These are phyloP conservation scores for Platyrinchus mystaceus DNA, from an alignment of 2,797 vertebrate species.

Conservation along the genomic window DNA sequence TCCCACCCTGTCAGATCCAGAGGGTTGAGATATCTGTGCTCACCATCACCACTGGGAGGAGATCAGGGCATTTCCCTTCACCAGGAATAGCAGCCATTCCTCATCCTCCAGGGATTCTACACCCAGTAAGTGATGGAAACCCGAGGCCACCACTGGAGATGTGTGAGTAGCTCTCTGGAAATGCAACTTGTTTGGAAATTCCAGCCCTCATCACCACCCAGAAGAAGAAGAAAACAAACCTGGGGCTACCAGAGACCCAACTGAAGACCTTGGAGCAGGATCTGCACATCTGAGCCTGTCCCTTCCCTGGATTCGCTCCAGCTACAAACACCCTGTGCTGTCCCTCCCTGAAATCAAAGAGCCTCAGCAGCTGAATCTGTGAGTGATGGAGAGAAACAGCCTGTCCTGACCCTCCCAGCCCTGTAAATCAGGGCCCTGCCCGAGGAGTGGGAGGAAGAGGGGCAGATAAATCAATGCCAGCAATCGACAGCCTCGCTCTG, in stretches of 20 bases:
- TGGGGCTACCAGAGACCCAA: neutral
- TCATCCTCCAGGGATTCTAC: neutral
- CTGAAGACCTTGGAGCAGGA: neutral
- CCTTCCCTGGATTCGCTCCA: neutral
- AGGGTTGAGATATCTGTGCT: neutral
- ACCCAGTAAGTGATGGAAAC: neutral
- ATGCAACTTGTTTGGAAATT: neutral
- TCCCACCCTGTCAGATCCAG: fast-evolving
- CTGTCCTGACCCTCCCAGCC: neutral
- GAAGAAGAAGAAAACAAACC: neutral
- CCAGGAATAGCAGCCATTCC: neutral
- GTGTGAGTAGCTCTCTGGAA: neutral
- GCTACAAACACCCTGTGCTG: neutral
- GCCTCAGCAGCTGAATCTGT: neutral
- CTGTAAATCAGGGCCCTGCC: constrained; percentile 19
- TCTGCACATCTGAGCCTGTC: neutral
- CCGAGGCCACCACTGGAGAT: fast-evolving
- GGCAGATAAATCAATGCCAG: constrained; percentile 14
- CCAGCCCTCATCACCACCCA: neutral
- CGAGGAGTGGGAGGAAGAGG: neutral
- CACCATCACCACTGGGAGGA: neutral
- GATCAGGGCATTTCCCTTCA: neutral
- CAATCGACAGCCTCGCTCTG: constrained; percentile 23
- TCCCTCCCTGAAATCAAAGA: neutral
- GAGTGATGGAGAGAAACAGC: neutral